phyloP scores from a whole-genome alignment of 2,888 invertebrate genomes.

The Congeria kusceri region DNA sequence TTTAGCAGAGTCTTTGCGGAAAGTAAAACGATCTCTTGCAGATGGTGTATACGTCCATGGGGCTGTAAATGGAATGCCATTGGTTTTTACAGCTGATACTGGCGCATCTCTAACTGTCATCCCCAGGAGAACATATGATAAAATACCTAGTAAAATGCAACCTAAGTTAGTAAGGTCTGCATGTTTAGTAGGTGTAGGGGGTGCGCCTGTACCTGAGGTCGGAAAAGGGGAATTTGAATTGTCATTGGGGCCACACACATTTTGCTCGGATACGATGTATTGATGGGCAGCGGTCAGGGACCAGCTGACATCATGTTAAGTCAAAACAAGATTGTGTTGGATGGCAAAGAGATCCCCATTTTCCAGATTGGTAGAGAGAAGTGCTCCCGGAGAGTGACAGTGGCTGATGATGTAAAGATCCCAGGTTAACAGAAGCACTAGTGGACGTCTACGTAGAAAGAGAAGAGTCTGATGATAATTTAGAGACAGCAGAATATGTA shows the following conservation, averaged over 20 bases:
- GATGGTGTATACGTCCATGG: slow-evolving; percentile 13
- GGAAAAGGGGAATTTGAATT: slow-evolving; percentile 2
- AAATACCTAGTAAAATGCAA: background rate
- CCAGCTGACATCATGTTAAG: slow-evolving; percentile 21
- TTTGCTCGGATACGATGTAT: slow-evolving; percentile 11
- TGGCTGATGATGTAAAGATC: slow-evolving; percentile 32
- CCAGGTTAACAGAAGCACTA: slow-evolving; percentile 19
- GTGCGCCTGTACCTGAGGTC: background rate
- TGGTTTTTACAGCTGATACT: slow-evolving; percentile 15
- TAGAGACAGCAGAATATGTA: slow-evolving; percentile 9
- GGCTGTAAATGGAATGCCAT: background rate
- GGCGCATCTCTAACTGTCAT: slow-evolving; percentile 13
- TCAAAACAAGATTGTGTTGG: slow-evolving; percentile 5
- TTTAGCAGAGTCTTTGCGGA: background rate
- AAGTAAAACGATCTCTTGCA: background rate
- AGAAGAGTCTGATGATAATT: slow-evolving; percentile 20
- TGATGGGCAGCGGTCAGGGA: slow-evolving; percentile 1
- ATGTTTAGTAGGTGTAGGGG: slow-evolving; percentile 2
- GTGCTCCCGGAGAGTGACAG: slow-evolving; percentile 15
- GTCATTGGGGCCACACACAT: background rate
- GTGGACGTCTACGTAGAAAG: slow-evolving; percentile 46
- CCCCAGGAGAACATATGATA: background rate
- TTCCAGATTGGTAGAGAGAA: slow-evolving; percentile 14
- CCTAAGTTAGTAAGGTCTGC: background rate
- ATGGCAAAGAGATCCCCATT: slow-evolving; percentile 32